A percentile compares a stretch with the other conserved stretches of the same genome.
phyloP scores from a whole-genome alignment of 2,113 vertebrate species.

The Beaufortia kweichowensis region DNA sequence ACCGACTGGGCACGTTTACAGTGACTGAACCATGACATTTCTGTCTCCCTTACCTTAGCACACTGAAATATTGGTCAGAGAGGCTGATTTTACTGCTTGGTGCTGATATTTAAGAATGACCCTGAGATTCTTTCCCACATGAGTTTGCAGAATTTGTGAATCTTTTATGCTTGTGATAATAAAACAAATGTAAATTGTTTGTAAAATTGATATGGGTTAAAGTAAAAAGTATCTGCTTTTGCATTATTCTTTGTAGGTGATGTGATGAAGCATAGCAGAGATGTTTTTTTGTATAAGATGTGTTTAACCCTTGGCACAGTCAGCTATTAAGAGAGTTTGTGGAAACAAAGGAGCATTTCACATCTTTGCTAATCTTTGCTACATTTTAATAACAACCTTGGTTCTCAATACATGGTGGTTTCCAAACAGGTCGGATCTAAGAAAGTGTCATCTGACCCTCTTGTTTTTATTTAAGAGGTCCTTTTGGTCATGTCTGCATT shows the following conservation, averaged over 20 bases:
- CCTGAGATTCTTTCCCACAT: background rate
- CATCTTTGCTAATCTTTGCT: too few relatives aligned
- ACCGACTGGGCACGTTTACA: background rate
- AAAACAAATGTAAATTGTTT: background rate
- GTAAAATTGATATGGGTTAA: background rate
- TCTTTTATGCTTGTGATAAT: background rate
- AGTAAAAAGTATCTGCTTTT: background rate
- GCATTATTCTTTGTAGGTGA: background rate
- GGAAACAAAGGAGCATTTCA: background rate
- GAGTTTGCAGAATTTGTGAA: background rate
- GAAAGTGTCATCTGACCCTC: slow-evolving; percentile 3
- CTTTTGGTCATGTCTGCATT: slow-evolving; percentile 3
- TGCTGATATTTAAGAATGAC: background rate
- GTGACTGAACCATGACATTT: slow-evolving; percentile 11
- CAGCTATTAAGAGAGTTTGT: too few relatives aligned
- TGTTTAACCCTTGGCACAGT: background rate
- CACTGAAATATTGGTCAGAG: background rate
- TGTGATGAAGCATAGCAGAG: slow-evolving; percentile 5
- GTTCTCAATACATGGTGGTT: background rate
- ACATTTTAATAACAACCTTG: background rate
- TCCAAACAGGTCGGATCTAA: background rate
- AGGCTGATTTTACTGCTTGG: background rate
- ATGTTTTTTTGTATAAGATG: background rate
- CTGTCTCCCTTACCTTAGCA: slow-evolving; percentile 7
- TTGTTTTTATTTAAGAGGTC: slow-evolving; percentile 19